Percentiles rank a stretch among this genome's conserved stretches.
These are phyloP conservation scores for Pluvianellus socialis DNA, from an alignment of 2,113 vertebrate genomes.

Conservation along the genomic window DNA sequence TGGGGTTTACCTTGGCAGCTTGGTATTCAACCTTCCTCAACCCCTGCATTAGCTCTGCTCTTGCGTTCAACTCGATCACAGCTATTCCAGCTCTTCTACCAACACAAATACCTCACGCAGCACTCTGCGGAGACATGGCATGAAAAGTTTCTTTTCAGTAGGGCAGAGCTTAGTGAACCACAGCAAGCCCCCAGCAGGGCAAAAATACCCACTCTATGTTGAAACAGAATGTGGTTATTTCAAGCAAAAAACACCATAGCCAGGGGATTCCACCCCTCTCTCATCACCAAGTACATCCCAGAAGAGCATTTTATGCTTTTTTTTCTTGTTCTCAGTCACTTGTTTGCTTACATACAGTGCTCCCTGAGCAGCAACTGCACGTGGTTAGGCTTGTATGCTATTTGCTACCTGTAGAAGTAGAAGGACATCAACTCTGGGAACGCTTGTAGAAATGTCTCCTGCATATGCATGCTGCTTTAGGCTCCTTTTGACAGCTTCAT, in stretches of 20 bases:
- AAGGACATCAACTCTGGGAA: neutral
- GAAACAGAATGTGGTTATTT: neutral
- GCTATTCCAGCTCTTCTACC: neutral
- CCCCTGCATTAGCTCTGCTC: neutral
- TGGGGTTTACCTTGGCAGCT: neutral
- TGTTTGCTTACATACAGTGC: neutral
- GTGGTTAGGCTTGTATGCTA: neutral
- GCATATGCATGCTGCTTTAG: neutral
- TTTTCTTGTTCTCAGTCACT: neutral
- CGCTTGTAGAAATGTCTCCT: neutral
- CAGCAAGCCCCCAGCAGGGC: neutral
- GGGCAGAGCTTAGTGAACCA: neutral
- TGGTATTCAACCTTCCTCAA: neutral
- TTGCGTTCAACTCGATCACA: neutral
- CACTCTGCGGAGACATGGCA: neutral
- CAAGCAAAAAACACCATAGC: neutral
- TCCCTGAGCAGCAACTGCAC: neutral
- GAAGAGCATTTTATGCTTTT: neutral
- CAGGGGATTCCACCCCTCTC: neutral
- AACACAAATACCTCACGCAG: neutral
- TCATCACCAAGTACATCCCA: neutral
- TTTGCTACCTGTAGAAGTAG: neutral
- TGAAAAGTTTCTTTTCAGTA: neutral
- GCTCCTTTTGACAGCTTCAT: neutral
- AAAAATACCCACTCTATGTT: neutral